Evolutionary conservation across 2,797 vertebrate genomes (phyloP).

Genomic region (Steatocranus sp.): DNA sequence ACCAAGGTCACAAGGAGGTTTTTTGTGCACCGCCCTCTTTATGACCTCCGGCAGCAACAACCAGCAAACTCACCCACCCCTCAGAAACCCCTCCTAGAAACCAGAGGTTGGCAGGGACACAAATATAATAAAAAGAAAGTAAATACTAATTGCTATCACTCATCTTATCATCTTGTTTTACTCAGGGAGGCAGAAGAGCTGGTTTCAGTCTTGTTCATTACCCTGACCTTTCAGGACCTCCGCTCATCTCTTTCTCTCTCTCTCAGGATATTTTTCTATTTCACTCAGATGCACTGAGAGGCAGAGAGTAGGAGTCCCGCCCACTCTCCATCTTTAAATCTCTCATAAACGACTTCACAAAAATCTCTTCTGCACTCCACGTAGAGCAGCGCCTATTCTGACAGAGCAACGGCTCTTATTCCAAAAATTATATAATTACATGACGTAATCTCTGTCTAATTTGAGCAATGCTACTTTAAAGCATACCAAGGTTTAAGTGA

Average conservation of each 20-base stretch:
- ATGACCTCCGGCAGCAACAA: neutral
- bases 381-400: neutral
- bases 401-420: neutral
- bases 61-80: neutral
- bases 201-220: slow-evolving; percentile 19
- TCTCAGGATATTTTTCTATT: neutral
- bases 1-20: neutral
- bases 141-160: neutral
- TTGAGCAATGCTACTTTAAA: neutral
- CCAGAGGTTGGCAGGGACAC: neutral
- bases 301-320: slow-evolving; percentile 52
- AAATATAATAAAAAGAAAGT: neutral
- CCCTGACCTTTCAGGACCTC: slow-evolving; percentile 22
- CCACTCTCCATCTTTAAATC: slow-evolving; percentile 48
- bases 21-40: neutral
- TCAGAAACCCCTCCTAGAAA: neutral
- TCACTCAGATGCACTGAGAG: slow-evolving; percentile 20
- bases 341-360: slow-evolving; percentile 3
- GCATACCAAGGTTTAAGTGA: neutral
- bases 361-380: neutral
- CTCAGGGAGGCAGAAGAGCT: neutral
- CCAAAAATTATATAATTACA: slow-evolving; percentile 9
- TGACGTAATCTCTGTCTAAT: neutral
- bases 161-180: neutral
- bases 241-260: neutral